phyloP scores from a whole-genome alignment of 2,797 vertebrate species.

The Loris lydekkerianus region DNA sequence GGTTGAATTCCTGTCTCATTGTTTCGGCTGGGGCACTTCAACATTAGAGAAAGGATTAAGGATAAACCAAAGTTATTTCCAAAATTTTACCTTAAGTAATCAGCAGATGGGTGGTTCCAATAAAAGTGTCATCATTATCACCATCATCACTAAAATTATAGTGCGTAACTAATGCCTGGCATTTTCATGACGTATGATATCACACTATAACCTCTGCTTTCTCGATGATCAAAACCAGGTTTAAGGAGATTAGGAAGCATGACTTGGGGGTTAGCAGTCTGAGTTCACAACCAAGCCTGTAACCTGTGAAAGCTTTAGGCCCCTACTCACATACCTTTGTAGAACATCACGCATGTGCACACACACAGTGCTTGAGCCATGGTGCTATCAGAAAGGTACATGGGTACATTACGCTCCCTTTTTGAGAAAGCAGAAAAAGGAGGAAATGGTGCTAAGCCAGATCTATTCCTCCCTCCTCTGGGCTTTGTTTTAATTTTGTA shows the following conservation, averaged over 20 bases:
- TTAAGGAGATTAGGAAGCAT: neutral
- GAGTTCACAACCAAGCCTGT: neutral
- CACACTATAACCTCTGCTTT: neutral
- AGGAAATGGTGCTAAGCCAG: neutral
- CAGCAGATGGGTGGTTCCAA: neutral
- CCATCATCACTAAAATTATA: neutral
- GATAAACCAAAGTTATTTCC: neutral
- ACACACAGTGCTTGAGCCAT: fast-evolving
- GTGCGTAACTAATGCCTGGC: neutral
- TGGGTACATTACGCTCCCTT: neutral
- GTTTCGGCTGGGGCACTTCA: neutral
- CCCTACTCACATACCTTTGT: neutral
- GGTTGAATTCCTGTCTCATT: neutral
- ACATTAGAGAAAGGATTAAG: neutral
- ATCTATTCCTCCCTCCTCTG: neutral
- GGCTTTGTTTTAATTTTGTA: slow-evolving; percentile 20
- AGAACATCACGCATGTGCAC: neutral
- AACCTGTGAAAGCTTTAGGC: neutral
- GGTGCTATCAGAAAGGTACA: neutral
- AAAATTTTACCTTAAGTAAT: neutral
- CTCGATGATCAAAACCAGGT: neutral
- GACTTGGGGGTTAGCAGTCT: neutral
- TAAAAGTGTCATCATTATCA: neutral
- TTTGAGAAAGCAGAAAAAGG: neutral
- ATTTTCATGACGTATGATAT: neutral